Conservation (phyloP, 1,140 invertebrate genomes). For the Theocolax elegans region DNA sequence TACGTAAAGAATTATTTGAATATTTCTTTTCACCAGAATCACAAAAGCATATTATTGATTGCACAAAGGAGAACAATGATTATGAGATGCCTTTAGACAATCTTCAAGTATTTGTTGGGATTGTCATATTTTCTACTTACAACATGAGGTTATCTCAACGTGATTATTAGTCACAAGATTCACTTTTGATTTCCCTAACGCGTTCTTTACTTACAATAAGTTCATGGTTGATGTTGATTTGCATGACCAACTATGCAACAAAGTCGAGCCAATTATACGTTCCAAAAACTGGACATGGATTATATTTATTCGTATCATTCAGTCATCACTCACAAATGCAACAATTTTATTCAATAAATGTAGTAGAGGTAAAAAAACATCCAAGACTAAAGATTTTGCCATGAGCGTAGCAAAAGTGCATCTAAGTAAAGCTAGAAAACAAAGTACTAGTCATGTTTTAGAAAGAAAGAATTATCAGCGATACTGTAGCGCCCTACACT, state of each 20-base stretch:
- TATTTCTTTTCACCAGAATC: too few relatives aligned
- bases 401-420: conserved; percentile 18
- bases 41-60: too few relatives aligned
- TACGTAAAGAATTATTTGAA: too few relatives aligned
- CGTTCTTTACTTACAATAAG: conserved; percentile 20
- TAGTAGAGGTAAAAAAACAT: conserved; percentile 17
- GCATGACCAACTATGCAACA: conserved; percentile 10
- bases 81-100: too few relatives aligned
- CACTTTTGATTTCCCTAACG: conserved; percentile 23
- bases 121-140: too few relatives aligned
- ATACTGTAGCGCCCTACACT: conserved; percentile 12
- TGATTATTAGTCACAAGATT: too few relatives aligned
- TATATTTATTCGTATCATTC: conserved; percentile 15
- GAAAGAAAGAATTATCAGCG: conserved; percentile 21
- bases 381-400: conserved; percentile 16
- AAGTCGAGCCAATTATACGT: background rate
- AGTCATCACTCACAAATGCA: conserved; percentile 24
- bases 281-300: background rate
- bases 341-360: conserved; percentile 21
- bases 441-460: conserved; percentile 16
- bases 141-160: too few relatives aligned
- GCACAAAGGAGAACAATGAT: too few relatives aligned
- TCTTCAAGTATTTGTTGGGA: too few relatives aligned
- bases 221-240: background rate
- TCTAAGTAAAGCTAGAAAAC: conserved; percentile 13